Conservation (phyloP, 2,797 vertebrate species). For the Astyanax mexicanus region DNA sequence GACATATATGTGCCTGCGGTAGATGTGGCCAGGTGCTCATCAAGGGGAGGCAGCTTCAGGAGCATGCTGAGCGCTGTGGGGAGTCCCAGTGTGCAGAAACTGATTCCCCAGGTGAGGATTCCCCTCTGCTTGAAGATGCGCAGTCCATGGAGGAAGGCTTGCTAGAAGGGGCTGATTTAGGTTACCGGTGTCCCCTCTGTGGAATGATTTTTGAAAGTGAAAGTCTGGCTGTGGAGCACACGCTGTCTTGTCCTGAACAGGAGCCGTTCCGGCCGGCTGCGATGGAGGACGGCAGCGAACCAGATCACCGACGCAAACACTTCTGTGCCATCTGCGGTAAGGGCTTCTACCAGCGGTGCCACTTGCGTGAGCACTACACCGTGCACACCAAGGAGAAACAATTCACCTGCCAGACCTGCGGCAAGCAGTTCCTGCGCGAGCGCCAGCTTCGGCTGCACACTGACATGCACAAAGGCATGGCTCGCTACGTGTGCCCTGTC, state of each 20-base stretch:
- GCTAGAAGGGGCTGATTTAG: conserved; percentile 78
- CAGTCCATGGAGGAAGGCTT: conserved; percentile 87
- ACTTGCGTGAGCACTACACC: conserved; percentile 97
- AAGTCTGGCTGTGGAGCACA: conserved; percentile 90
- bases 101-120: conserved; percentile 83
- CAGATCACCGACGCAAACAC: conserved; percentile 95
- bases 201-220: conserved; percentile 91
- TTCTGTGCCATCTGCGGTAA: conserved; percentile 97
- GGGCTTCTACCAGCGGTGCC: conserved; percentile 98
- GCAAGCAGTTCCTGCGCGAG: conserved; percentile 97
- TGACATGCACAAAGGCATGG: conserved; percentile 99
- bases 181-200: conserved; percentile 91
- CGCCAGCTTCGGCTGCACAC: conserved; percentile 96
- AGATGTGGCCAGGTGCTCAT: conserved; percentile 95
- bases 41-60: conserved; percentile 95
- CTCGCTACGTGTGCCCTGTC: conserved; percentile 96
- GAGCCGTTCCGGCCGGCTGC: conserved; percentile 87
- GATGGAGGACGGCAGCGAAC: conserved; percentile 84
- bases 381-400: conserved; percentile 99
- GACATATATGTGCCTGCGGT: conserved; percentile 96
- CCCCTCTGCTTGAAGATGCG: conserved; percentile 79
- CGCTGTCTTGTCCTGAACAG: conserved; percentile 89
- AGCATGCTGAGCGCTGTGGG: conserved; percentile 93
- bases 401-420: conserved; percentile 97
- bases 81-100: conserved; percentile 89